Conservation (phyloP, 2,888 invertebrate species). For the Mesochorus sp. region DNA sequence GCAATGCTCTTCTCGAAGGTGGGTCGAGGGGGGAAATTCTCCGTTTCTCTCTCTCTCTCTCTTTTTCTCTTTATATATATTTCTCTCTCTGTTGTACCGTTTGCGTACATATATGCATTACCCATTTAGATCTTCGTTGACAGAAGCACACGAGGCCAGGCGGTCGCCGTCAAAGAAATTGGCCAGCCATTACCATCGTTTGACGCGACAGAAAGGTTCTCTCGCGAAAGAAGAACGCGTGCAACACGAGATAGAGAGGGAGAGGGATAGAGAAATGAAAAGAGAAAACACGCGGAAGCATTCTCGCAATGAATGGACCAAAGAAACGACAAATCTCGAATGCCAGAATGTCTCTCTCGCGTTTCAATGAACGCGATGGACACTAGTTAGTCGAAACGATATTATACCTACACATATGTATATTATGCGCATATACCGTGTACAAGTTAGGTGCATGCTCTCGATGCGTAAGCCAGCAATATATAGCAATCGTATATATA, state of each 20-base stretch:
- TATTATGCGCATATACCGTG: too few relatives aligned
- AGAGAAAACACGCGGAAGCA: slow-evolving; percentile 44
- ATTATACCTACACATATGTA: background rate
- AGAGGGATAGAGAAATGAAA: background rate
- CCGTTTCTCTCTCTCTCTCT: slow-evolving; percentile 24
- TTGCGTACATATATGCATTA: slow-evolving; percentile 7
- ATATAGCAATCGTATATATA: too few relatives aligned
- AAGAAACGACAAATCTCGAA: slow-evolving; percentile 45
- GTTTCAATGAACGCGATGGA: slow-evolving; percentile 51
- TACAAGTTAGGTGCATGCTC: background rate
- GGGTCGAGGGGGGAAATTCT: background rate
- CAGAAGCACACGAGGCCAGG: slow-evolving; percentile 17
- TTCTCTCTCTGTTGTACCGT: slow-evolving; percentile 15
- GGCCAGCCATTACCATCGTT: slow-evolving; percentile 65
- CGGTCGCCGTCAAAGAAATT: slow-evolving; percentile 44
- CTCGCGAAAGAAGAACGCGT: slow-evolving; percentile 10
- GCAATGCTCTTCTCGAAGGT: slow-evolving; percentile 49
- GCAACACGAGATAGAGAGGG: slow-evolving; percentile 4
- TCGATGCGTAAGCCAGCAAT: background rate
- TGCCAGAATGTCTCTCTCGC: slow-evolving; percentile 40
- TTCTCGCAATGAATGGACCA: slow-evolving; percentile 51
- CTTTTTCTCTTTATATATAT: background rate
- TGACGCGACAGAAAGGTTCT: slow-evolving; percentile 54
- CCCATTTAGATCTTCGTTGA: slow-evolving; percentile 31
- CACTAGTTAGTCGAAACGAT: background rate